phyloP scores from a whole-genome alignment of 2,797 vertebrate species.

The Odontamblyopus rebecca region DNA sequence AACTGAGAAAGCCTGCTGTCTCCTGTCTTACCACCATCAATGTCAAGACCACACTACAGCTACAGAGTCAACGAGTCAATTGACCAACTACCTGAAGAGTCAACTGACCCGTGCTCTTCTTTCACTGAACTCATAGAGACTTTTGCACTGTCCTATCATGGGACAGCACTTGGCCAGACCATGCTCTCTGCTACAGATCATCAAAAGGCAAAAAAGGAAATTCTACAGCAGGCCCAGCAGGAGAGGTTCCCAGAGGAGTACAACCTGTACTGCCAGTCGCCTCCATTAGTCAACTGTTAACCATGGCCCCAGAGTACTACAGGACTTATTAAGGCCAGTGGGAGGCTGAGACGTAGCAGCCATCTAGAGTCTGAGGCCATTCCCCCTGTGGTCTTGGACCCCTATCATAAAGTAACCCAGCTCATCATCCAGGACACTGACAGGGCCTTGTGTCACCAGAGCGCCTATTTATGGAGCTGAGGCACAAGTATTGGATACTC shows the following conservation, averaged over 20 bases:
- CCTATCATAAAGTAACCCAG: no score
- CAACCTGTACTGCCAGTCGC: neutral
- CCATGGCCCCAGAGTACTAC: no score
- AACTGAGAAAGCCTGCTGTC: neutral
- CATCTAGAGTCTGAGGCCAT: no score
- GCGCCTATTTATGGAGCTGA: no score
- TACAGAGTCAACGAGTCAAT: neutral
- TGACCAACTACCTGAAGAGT: no score
- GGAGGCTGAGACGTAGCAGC: no score
- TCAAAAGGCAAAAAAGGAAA: neutral
- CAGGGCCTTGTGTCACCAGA: no score
- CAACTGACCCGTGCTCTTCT: neutral
- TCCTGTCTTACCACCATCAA: neutral
- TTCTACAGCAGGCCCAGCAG: conserved; percentile 7
- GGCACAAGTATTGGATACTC: no score
- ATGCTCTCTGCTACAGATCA: neutral
- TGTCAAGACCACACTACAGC: neutral
- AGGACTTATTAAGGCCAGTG: no score
- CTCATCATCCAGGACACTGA: no score
- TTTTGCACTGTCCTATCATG: neutral
- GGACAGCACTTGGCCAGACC: neutral
- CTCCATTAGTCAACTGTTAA: no score
- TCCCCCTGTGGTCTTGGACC: no score
- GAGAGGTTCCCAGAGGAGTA: conserved; percentile 5
- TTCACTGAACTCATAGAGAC: neutral